These are phyloP conservation scores for Scelioninae gen. 2 DNA, from an alignment of 2,888 invertebrate genomes.

Conservation along the genomic window DNA sequence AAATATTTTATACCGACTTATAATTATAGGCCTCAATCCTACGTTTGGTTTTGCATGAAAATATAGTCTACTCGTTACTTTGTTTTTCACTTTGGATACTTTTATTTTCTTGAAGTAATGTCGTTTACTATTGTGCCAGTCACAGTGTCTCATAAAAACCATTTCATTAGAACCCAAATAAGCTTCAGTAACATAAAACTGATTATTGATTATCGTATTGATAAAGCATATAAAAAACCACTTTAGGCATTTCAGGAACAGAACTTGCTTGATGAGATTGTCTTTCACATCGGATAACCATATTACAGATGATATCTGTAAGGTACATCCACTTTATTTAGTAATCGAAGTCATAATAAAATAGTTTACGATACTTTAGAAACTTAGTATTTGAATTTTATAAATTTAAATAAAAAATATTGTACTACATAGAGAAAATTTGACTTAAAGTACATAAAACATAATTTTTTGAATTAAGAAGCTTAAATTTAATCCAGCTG, in stretches of 20 bases:
- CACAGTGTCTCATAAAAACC: constrained; percentile 45
- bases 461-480: neutral
- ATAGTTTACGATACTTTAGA: too few relatives aligned
- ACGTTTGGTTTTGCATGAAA: constrained; percentile 24
- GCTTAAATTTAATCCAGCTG: neutral
- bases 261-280: neutral
- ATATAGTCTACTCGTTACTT: constrained; percentile 1
- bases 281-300: constrained; percentile 26
- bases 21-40: constrained; percentile 32
- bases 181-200: constrained; percentile 47
- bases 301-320: constrained; percentile 20
- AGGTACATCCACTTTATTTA: constrained; percentile 2
- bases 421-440: too few relatives aligned
- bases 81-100: neutral
- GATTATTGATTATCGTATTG: constrained; percentile 36
- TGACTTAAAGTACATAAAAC: too few relatives aligned
- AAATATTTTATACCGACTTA: constrained; percentile 9
- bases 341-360: neutral
- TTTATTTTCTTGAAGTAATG: constrained; percentile 20
- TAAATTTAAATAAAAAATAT: too few relatives aligned
- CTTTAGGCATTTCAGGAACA: constrained; percentile 37
- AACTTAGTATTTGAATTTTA: too few relatives aligned
- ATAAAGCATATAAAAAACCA: constrained; percentile 42
- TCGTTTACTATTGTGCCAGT: constrained; percentile 33
- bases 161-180: constrained; percentile 31